These are phyloP conservation scores for Drosophila subquinaria DNA, from an alignment of 2,888 invertebrate genomes.

Conservation along the genomic window DNA sequence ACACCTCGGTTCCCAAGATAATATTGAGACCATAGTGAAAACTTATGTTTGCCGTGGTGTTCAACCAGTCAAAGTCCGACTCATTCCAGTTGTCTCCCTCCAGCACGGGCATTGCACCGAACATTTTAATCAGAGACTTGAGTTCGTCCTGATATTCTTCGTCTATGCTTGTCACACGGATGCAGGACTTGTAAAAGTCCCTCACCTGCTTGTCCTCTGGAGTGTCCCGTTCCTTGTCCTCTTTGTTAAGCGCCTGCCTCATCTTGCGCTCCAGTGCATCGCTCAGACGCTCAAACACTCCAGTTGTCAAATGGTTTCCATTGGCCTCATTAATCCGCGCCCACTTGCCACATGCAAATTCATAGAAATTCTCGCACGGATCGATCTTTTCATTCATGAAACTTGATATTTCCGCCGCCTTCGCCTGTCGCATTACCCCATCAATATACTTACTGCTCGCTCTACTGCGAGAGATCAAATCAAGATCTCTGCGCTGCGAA, in stretches of 20 bases:
- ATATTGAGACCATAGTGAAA: conserved; percentile 64
- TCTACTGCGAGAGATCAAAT: conserved; percentile 18
- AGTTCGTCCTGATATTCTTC: conserved; percentile 48
- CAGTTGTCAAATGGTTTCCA: conserved; percentile 63
- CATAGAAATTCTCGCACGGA: conserved; percentile 82
- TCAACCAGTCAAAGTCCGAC: conserved; percentile 79
- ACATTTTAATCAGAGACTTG: conserved; percentile 63
- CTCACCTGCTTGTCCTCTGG: conserved; percentile 77
- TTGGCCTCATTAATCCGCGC: conserved; percentile 66
- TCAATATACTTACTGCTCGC: conserved; percentile 20
- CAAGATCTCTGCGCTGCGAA: background rate
- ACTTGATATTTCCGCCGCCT: conserved; percentile 72
- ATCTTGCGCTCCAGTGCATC: conserved; percentile 71
- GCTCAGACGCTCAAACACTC: conserved; percentile 73
- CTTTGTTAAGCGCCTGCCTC: conserved; percentile 46
- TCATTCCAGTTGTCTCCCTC: conserved; percentile 69
- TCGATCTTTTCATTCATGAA: conserved; percentile 75
- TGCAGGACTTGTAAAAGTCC: conserved; percentile 81
- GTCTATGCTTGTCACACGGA: conserved; percentile 39
- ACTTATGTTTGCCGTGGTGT: conserved; percentile 62
- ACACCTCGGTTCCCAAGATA: conserved; percentile 66
- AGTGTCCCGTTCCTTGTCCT: conserved; percentile 48
- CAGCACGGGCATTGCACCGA: conserved; percentile 80
- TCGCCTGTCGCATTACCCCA: conserved; percentile 59
- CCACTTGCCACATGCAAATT: conserved; percentile 83